These are phyloP conservation scores for Gobio occitaniae DNA, from an alignment of 2,797 vertebrate species.

Conservation along the genomic window DNA sequence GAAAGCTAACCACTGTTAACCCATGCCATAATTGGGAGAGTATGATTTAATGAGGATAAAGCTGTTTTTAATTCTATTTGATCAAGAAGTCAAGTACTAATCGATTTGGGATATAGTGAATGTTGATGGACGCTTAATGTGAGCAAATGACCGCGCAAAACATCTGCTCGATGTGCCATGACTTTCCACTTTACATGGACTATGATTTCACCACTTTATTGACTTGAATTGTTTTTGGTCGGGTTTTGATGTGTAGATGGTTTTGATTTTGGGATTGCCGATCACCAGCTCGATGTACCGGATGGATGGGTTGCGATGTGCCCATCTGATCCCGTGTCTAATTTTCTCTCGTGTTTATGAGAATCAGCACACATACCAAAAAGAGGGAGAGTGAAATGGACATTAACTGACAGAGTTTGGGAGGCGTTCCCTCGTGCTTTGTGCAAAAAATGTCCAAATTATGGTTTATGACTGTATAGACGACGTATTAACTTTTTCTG, in stretches of 20 bases:
- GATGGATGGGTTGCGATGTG: not conserved
- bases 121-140: conserved; percentile 15
- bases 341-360: not conserved
- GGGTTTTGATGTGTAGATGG: not conserved
- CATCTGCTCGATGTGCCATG: conserved; percentile 58
- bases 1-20: conserved; percentile 58
- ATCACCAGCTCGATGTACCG: conserved; percentile 41
- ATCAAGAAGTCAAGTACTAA: conserved; percentile 30
- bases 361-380: conserved; percentile 28
- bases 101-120: conserved; percentile 37
- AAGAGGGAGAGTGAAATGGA: not conserved
- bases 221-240: conserved; percentile 24
- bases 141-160: conserved; percentile 37
- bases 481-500: conserved; percentile 13
- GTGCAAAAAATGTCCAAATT: not conserved
- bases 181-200: conserved; percentile 32
- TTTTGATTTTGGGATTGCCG: not conserved
- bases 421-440: conserved; percentile 4
- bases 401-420: not conserved
- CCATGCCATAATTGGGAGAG: conserved; percentile 58
- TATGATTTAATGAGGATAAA: conserved; percentile 39
- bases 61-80: not conserved
- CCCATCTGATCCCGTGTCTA: not conserved
- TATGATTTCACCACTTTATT: conserved; percentile 11
- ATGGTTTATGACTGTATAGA: conserved; percentile 14